Evolutionary conservation across 37 sponge, comb jelly and placozoan genomes (phyloP).

Genomic region (Halichondria panicea): DNA sequence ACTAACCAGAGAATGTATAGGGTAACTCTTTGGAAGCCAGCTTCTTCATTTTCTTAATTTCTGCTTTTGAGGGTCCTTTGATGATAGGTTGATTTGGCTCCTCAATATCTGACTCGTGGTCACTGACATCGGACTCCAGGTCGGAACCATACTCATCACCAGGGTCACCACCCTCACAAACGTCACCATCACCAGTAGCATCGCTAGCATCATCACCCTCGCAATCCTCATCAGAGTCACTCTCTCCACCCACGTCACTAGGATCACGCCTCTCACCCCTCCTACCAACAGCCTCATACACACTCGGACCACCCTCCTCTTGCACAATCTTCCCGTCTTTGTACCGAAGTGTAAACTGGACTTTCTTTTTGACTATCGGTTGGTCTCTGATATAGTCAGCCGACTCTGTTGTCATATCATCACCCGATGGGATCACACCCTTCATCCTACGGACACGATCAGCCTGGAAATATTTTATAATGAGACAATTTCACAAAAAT

Average conservation of each 20-base stretch:
- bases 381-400: constrained; percentile 37
- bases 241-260: neutral
- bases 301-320: neutral
- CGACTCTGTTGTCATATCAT: neutral
- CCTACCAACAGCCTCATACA: neutral
- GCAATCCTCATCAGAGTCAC: neutral
- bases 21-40: constrained; percentile 49
- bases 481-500: neutral
- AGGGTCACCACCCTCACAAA: constrained; percentile 24
- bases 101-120: neutral
- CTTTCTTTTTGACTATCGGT: constrained; percentile 21
- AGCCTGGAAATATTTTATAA: constrained; percentile 7
- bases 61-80: neutral
- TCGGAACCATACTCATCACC: constrained; percentile 53
- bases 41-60: constrained; percentile 8
- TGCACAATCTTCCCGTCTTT: constrained; percentile 60
- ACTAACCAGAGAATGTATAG: constrained; percentile 41
- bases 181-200: constrained; percentile 21
- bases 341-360: constrained; percentile 24
- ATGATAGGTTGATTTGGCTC: neutral
- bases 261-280: neutral
- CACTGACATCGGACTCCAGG: constrained; percentile 41
- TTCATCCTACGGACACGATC: constrained; percentile 46
- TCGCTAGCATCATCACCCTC: constrained; percentile 15
- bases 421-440: neutral